phyloP scores from a whole-genome alignment of 2,797 vertebrate species.

The Hirundo rustica region DNA sequence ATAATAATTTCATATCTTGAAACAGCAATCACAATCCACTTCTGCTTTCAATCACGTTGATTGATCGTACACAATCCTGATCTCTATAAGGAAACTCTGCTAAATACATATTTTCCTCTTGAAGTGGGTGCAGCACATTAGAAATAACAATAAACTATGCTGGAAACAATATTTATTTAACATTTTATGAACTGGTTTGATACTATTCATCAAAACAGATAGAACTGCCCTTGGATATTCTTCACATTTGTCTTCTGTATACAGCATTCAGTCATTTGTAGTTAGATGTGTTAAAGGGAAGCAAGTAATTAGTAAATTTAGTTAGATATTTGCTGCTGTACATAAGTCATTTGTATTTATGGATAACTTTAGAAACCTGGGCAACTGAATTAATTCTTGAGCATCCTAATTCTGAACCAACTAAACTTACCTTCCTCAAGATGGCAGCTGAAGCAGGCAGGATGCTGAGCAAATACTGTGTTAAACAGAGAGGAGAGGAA shows the following conservation, averaged over 20 bases:
- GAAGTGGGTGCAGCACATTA: background rate
- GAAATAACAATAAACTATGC: background rate
- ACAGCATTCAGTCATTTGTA: background rate
- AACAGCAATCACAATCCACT: background rate
- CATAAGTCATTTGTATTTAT: background rate
- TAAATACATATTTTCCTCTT: background rate
- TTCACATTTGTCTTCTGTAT: background rate
- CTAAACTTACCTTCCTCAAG: background rate
- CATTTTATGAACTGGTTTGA: background rate
- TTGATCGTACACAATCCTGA: background rate
- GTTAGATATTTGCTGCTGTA: background rate
- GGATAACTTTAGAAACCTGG: background rate
- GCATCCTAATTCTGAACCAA: background rate
- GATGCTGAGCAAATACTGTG: background rate
- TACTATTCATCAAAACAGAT: background rate
- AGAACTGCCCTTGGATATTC: background rate
- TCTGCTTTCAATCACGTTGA: slow-evolving; percentile 20
- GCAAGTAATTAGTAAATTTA: background rate
- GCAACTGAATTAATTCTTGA: background rate
- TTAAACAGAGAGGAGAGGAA: background rate
- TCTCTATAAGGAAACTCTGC: background rate
- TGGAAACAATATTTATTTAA: background rate
- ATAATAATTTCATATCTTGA: slow-evolving; percentile 54
- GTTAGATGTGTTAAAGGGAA: background rate
- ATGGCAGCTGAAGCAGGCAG: background rate